These are phyloP conservation scores for Ascaphus truei DNA, from an alignment of 2,113 vertebrate genomes.

Conservation along the genomic window DNA sequence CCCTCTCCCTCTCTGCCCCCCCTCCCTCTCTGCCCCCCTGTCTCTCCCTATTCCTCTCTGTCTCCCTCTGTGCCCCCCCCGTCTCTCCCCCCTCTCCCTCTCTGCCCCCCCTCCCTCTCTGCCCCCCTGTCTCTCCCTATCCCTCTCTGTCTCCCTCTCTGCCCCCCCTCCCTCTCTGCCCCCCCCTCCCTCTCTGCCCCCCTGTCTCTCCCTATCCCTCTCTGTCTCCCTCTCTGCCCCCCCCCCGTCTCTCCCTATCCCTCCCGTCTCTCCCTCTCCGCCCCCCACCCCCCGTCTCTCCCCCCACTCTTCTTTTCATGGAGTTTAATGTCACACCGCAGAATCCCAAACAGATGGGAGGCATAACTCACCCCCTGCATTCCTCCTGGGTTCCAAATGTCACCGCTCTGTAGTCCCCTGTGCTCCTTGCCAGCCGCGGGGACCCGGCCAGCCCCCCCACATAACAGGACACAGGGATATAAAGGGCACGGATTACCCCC, in stretches of 20 bases:
- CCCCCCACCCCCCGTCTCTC: not conserved
- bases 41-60: no score
- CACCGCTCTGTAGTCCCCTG: conserved; percentile 1
- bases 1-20: no score
- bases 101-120: not conserved
- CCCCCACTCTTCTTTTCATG: not conserved
- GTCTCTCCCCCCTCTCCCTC: not conserved
- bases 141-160: not conserved
- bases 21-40: no score
- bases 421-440: no score
- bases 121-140: no score
- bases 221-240: no score
- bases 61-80: not conserved
- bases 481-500: no score
- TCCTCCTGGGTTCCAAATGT: conserved; percentile 10
- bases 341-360: conserved; percentile 23
- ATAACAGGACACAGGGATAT: no score
- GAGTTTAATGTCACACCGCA: not conserved
- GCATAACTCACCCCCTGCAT: not conserved
- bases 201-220: no score
- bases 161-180: not conserved
- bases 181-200: not conserved
- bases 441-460: no score
- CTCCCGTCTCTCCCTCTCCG: not conserved
- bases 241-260: no score